Percentiles rank a stretch among this genome's conserved stretches.
Evolutionary conservation across 2,888 invertebrate genomes (phyloP).

Genomic region (Gasteruption jaculator): DNA sequence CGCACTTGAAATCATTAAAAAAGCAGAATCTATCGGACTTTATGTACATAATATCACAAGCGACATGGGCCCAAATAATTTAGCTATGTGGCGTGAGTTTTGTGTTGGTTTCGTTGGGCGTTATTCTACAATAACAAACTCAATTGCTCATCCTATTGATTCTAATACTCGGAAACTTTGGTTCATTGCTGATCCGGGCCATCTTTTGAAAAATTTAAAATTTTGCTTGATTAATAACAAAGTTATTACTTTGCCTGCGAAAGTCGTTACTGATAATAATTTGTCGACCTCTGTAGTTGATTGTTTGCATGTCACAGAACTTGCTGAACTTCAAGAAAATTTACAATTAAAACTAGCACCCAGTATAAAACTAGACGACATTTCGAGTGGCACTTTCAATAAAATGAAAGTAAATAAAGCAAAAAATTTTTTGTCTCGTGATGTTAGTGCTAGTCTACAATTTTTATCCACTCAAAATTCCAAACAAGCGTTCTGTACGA

Average conservation of each 20-base stretch:
- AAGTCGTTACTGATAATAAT: conserved; percentile 5
- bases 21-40: conserved; percentile 14
- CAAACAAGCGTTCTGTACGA: conserved; percentile 4
- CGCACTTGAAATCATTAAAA: conserved; percentile 1
- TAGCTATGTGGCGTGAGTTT: conserved; percentile 15
- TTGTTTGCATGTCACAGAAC: conserved; percentile 7
- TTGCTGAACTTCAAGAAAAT: conserved; percentile 13
- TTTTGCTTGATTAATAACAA: conserved; percentile 11
- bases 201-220: conserved; percentile 19
- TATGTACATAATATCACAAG: conserved; percentile 12
- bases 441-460: conserved; percentile 1
- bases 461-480: conserved; percentile 4
- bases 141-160: conserved; percentile 6
- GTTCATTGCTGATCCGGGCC: conserved; percentile 17
- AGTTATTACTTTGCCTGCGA: conserved; percentile 2
- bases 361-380: conserved; percentile 8
- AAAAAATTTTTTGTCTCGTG: conserved; percentile 1
- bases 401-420: conserved; percentile 18
- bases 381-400: conserved; percentile 4
- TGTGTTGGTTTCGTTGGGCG: conserved; percentile 3
- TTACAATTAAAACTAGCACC: conserved; percentile 16
- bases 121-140: conserved; percentile 8
- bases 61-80: conserved; percentile 19
- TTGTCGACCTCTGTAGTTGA: not conserved
- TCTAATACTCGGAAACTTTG: conserved; percentile 3